Percentiles rank a stretch among this genome's conserved stretches.
Conservation (phyloP, 2,113 vertebrate genomes). For the Proterorhinus semilunaris region DNA sequence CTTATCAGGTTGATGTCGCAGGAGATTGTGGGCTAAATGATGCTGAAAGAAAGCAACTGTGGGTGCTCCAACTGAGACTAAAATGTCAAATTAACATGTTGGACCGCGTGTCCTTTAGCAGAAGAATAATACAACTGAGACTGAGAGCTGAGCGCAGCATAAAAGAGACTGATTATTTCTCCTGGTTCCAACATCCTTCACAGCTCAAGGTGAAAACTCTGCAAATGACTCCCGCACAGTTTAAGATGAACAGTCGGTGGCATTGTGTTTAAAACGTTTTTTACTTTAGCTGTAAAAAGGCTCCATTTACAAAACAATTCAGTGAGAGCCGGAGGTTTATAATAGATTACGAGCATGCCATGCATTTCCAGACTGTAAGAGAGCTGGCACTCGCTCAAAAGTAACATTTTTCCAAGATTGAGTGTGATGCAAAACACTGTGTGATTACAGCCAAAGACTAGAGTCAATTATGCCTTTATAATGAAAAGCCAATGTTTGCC, state of each 20-base stretch:
- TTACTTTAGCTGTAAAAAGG: conserved; percentile 29
- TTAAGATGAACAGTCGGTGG: conserved; percentile 22
- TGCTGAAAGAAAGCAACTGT: conserved; percentile 28
- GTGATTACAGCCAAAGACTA: conserved; percentile 36
- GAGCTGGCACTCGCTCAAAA: conserved; percentile 64
- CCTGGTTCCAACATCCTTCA: conserved; percentile 20
- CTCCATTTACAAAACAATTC: conserved; percentile 54
- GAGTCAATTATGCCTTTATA: conserved; percentile 1
- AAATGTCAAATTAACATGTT: conserved; percentile 60
- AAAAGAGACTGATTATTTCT: conserved; percentile 20
- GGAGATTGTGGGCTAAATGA: conserved; percentile 38
- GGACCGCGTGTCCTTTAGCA: conserved; percentile 27
- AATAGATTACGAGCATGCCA: conserved; percentile 64
- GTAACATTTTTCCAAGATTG: conserved; percentile 58
- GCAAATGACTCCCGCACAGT: conserved; percentile 27
- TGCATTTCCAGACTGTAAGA: conserved; percentile 66
- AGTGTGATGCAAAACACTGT: conserved; percentile 37
- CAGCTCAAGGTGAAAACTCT: conserved; percentile 29
- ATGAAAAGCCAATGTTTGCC: neutral
- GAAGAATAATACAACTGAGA: conserved; percentile 12
- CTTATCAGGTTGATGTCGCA: conserved; percentile 42
- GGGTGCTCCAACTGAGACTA: conserved; percentile 47
- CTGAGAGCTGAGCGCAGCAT: conserved; percentile 10
- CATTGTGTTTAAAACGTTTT: conserved; percentile 31
- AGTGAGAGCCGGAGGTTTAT: conserved; percentile 57